Percentiles rank a stretch among this genome's conserved stretches.
These are phyloP conservation scores for Chrysochloris asiatica DNA, from an alignment of 2,113 vertebrate genomes.

Conservation along the genomic window DNA sequence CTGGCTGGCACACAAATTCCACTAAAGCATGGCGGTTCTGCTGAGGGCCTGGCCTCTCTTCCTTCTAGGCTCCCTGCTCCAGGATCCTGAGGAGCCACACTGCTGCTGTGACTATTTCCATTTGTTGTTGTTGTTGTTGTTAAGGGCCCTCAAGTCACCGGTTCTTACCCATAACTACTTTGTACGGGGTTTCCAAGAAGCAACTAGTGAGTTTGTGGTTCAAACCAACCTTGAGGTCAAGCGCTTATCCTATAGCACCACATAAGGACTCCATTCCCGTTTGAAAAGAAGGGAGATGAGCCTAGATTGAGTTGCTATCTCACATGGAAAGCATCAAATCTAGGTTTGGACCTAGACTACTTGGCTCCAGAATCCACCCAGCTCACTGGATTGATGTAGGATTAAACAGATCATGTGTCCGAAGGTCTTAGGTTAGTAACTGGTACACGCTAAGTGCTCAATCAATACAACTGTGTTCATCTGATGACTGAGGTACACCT, in stretches of 20 bases:
- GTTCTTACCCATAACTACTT: no score
- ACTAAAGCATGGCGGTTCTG: background rate
- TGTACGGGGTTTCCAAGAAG: no score
- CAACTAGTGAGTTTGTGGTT: no score
- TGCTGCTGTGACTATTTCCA: no score
- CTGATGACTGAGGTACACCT: background rate
- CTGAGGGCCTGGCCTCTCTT: rapidly evolving
- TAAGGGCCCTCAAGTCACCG: no score
- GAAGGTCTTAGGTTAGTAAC: background rate
- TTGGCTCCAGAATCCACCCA: background rate
- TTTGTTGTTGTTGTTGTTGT: no score
- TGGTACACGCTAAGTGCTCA: background rate
- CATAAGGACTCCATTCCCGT: no score
- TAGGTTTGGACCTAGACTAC: background rate
- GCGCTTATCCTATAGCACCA: no score
- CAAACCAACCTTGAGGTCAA: no score
- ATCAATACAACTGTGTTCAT: rapidly evolving
- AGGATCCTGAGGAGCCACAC: background rate
- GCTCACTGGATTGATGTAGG: background rate
- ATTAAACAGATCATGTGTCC: background rate
- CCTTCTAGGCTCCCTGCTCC: background rate
- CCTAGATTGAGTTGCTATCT: no score
- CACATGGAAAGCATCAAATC: background rate
- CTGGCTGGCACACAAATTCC: background rate
- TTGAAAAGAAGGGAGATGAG: background rate